Evolutionary conservation across 2,888 invertebrate genomes (phyloP), one percentile per base, ranked within the genome.

Genomic region (Hemithea aestivaria): DNA sequence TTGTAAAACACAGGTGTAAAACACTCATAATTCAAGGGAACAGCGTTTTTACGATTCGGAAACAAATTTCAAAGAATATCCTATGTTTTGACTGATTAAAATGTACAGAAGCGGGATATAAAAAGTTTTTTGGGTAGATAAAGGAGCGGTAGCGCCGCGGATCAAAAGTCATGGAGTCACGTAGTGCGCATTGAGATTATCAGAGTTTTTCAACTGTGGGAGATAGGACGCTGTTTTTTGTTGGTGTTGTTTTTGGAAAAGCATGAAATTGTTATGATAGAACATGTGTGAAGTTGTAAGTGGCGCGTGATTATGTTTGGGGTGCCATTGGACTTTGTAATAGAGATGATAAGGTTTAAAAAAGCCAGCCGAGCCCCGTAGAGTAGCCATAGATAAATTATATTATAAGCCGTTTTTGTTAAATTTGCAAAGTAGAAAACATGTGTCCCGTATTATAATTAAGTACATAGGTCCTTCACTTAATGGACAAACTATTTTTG

Each of bases 151-250:
- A 63, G 72, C 73, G 72, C 69, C 66, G 48, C 41, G 62, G 66
- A 70, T 80, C 84, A 84, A 84, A 84, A 64, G 75, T 12, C 48
- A 56, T 45, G 56, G 53, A 58, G 67, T 76, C 85, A 84, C 85
- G 84, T 83, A 74, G 51, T 27, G 39, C 35, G 63, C 82, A 73
- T 82, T 75, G 64, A 82, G 78, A 78, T 82, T 76, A 74, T 73
- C 62, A 65, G 48, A 53, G 61, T 32, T 27, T 27, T 24, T 27
- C 39, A 35, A 28, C 37, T 27, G 56, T 54, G 56, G 56, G 49
- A 72, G 75, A 78, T 74, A 72, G 75, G 80, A 80, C 73, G 79
- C 77, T 75, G 58, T 72, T 77, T 79, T 82, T 82, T 81, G 69
- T 73, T 36, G 24, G 53, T 60, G 60, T 62, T 66, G 69, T 81